Percentiles rank a stretch among this genome's conserved stretches.
phyloP scores from a whole-genome alignment of 1,140 invertebrate genomes.

The Hylaeus volcanicus region DNA sequence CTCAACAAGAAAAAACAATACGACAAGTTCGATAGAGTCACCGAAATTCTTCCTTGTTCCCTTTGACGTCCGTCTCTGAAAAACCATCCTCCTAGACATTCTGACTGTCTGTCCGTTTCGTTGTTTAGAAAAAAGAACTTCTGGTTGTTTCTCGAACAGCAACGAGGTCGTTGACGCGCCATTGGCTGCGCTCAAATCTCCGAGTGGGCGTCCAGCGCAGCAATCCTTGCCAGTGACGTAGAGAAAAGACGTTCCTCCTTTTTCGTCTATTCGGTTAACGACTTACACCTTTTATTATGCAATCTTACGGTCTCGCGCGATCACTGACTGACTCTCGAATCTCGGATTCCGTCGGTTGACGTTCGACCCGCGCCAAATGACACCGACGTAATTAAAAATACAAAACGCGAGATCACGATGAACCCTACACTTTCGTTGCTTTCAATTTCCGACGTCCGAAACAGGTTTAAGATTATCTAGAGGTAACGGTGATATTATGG shows the following conservation, averaged over 20 bases:
- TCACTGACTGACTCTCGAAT: constrained; percentile 2
- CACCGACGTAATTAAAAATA: background rate
- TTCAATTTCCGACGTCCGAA: background rate
- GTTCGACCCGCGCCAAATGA: background rate
- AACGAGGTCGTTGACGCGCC: constrained; percentile 63
- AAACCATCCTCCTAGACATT: background rate
- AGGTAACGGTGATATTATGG: background rate
- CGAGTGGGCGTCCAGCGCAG: constrained; percentile 53
- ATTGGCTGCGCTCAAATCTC: constrained; percentile 56
- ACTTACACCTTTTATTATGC: constrained; percentile 42
- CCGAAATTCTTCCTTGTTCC: constrained; percentile 20
- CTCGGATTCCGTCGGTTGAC: background rate
- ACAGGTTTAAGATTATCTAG: background rate
- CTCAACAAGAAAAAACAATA: background rate
- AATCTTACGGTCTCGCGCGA: constrained; percentile 36
- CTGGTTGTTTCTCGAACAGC: constrained; percentile 28
- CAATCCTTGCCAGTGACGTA: constrained; percentile 58
- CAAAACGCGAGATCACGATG: background rate
- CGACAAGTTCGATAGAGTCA: background rate
- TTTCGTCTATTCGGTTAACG: constrained; percentile 35
- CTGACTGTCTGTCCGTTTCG: constrained; percentile 6
- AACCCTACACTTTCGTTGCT: background rate
- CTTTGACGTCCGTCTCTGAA: background rate
- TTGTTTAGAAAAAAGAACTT: constrained; percentile 40
- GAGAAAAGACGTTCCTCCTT: constrained; percentile 45